Evolutionary conservation across 2,797 vertebrate genomes (phyloP).

Genomic region (Saguinus oedipus): DNA sequence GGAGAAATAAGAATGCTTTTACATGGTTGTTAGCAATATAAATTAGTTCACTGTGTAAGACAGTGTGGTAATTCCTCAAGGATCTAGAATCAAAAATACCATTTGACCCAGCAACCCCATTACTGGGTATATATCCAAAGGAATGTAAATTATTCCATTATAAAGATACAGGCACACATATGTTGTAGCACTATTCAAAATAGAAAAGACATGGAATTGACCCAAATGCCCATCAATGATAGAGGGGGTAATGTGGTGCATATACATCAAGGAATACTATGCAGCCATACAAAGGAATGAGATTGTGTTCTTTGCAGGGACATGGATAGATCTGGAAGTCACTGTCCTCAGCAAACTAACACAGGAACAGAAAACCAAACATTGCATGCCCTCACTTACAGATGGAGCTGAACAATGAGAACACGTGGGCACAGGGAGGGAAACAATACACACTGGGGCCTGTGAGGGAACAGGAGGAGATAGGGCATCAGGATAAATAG

Average conservation of each 20-base stretch:
- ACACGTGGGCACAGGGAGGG: background rate
- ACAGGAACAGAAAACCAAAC: background rate
- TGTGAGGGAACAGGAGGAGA: too few relatives aligned
- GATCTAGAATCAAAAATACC: background rate
- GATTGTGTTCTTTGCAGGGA: background rate
- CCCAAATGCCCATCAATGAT: background rate
- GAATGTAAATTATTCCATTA: background rate
- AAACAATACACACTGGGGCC: too few relatives aligned
- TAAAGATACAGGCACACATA: background rate
- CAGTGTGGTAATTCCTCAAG: background rate
- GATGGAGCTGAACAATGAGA: background rate
- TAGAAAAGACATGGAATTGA: background rate
- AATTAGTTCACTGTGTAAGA: background rate
- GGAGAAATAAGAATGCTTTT: background rate
- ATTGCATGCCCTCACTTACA: background rate
- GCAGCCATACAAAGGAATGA: background rate
- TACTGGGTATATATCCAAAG: background rate
- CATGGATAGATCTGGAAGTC: background rate
- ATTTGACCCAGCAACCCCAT: background rate
- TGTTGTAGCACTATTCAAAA: background rate
- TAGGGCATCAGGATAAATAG: too few relatives aligned
- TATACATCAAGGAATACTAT: background rate
- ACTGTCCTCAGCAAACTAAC: background rate
- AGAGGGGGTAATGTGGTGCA: background rate
- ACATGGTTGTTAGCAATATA: background rate